phyloP scores from a whole-genome alignment of 2,888 invertebrate species.

The Dendrolimus houi region DNA sequence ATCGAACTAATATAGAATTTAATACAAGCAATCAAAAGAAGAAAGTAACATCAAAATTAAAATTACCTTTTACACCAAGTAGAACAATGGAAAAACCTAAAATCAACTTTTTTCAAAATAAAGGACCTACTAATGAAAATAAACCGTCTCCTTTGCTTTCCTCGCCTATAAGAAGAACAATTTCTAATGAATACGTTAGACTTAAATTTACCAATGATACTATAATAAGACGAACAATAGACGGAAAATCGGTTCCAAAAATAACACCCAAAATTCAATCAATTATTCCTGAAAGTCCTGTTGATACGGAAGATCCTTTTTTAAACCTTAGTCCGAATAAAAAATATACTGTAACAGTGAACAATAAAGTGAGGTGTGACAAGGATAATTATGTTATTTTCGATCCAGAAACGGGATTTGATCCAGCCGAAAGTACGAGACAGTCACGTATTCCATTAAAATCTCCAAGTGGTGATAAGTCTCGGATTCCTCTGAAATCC shows the following conservation, averaged over 20 bases:
- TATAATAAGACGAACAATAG: slow-evolving; percentile 57
- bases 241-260: slow-evolving; percentile 63
- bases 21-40: slow-evolving; percentile 41
- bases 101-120: slow-evolving; percentile 60
- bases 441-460: slow-evolving; percentile 44
- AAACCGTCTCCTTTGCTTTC: slow-evolving; percentile 55
- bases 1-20: slow-evolving; percentile 37
- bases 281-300: slow-evolving; percentile 69
- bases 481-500: slow-evolving; percentile 49
- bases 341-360: slow-evolving; percentile 70
- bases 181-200: slow-evolving; percentile 69
- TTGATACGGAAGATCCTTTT: slow-evolving; percentile 66
- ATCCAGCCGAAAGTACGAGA: slow-evolving; percentile 35
- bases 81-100: slow-evolving; percentile 65
- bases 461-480: slow-evolving; percentile 45
- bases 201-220: slow-evolving; percentile 64
- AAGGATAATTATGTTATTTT: slow-evolving; percentile 73
- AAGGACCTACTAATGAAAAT: slow-evolving; percentile 34
- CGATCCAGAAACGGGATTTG: slow-evolving; percentile 67
- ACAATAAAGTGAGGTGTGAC: slow-evolving; percentile 69
- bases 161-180: slow-evolving; percentile 62
- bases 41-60: slow-evolving; percentile 51
- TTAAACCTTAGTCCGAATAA: slow-evolving; percentile 69
- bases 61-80: slow-evolving; percentile 57
- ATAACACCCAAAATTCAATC: slow-evolving; percentile 70